Evolutionary conservation across 2,888 invertebrate species (phyloP), one percentile per base, ranked within the genome.

Genomic region (Seladonia tumulorum): DNA sequence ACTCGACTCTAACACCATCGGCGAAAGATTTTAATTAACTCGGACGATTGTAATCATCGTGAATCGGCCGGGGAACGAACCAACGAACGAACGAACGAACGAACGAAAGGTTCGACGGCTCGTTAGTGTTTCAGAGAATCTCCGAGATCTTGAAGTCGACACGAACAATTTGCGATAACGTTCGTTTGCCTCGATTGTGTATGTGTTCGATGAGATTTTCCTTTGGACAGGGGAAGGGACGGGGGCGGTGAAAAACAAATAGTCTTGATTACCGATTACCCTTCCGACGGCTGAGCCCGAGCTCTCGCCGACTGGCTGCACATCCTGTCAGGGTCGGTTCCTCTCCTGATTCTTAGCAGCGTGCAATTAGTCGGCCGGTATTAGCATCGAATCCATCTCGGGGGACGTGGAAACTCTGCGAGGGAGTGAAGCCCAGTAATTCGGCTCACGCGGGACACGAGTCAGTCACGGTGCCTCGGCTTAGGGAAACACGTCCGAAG

Each of bases 331-430:
- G 70, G 73, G 42, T 70, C 47, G 57, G 80, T 73, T 86, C 35
- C 73, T 57, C 76, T 57, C 42, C 60, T 66, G 87, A 81, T 87
- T 87, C 87, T 87, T 88, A 82, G 79, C 68, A 80, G 76, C 81
- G 85, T 86, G 90, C 91, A 93, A 93, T 93, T 93, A 93, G 93
- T 92, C 90, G 88, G 88, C 85, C 82, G 81, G 91, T 89, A 93
- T 93, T 93, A 92, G 91, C 91, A 91, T 93, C 89, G 89, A 88
- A 93, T 93, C 91, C 87, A 90, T 91, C 89, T 91, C 87, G 83
- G 81, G 91, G 92, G 89, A 89, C 87, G 82, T 47, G 57, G 70
- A 77, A 77, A 35, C 39, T 42, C 29, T 76, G 35, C 76, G 75
- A 70, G 77, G 73, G 82, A 53, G 84, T 7, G 18, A 71, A 71